Conservation (phyloP, 2,888 invertebrate species). For the Ditula angustiorana region DNA sequence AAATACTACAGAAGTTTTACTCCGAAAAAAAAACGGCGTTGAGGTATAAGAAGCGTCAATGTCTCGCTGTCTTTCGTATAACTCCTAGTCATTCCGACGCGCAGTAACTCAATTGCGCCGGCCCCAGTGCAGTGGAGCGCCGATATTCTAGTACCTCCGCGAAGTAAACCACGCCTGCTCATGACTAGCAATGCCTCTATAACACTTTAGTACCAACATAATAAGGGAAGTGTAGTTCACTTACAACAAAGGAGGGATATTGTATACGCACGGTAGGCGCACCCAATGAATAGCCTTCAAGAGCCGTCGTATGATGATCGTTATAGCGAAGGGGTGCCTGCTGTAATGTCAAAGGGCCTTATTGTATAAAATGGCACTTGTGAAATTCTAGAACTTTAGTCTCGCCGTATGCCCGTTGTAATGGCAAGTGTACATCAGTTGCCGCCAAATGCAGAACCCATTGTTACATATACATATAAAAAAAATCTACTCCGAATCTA, state of each 20-base stretch:
- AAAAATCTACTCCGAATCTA: too few species aligned
- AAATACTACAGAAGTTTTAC: too few species aligned
- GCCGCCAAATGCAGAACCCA: too few species aligned
- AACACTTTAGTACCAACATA: conserved; percentile 15
- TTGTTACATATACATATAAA: too few species aligned
- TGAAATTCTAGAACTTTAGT: not conserved
- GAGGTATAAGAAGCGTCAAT: too few species aligned
- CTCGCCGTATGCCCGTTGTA: conserved; percentile 17
- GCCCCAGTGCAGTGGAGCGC: too few species aligned
- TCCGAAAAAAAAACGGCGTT: too few species aligned
- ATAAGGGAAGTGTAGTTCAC: conserved; percentile 20
- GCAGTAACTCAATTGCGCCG: too few species aligned
- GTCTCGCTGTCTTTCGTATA: too few species aligned
- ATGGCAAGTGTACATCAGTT: conserved; percentile 21
- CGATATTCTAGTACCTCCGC: too few species aligned
- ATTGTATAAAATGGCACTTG: conserved; percentile 26
- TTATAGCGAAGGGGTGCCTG: conserved; percentile 23
- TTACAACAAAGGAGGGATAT: conserved; percentile 20
- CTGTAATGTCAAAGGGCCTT: conserved; percentile 30
- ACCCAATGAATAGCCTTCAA: conserved; percentile 24
- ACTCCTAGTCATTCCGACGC: too few species aligned
- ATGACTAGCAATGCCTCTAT: not conserved
- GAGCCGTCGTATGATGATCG: conserved; percentile 23
- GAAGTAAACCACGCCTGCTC: too few species aligned
- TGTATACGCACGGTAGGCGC: conserved; percentile 23